These are phyloP conservation scores for Hystrix cristata DNA, from an alignment of 2,113 vertebrate genomes.

Conservation along the genomic window DNA sequence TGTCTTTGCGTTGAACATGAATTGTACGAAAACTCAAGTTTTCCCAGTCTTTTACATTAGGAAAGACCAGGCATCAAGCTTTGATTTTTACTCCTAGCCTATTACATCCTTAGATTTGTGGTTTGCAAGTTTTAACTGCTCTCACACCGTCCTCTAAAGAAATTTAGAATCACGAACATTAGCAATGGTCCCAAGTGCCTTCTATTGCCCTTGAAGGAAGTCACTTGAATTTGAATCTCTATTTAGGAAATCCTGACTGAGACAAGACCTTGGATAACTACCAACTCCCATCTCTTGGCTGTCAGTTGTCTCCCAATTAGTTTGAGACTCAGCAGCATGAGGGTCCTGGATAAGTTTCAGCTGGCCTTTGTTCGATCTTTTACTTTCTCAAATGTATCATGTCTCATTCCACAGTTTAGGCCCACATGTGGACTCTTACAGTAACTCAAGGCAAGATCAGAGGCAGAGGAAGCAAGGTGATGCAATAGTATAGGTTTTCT, in stretches of 20 bases:
- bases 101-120: neutral
- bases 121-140: neutral
- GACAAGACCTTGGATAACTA: slow-evolving; percentile 66
- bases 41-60: neutral
- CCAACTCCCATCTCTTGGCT: slow-evolving; percentile 71
- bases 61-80: neutral
- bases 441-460: slow-evolving; percentile 23
- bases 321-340: slow-evolving; percentile 74
- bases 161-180: slow-evolving; percentile 18
- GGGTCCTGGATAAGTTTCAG: slow-evolving; percentile 71
- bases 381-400: slow-evolving; percentile 48
- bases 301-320: slow-evolving; percentile 65
- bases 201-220: neutral
- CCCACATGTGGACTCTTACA: neutral
- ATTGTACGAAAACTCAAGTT: neutral
- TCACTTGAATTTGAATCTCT: slow-evolving; percentile 14
- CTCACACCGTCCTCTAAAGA: neutral
- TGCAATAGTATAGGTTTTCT: neutral
- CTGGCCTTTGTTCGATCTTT: slow-evolving; percentile 65
- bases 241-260: slow-evolving; percentile 60
- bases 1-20: slow-evolving; percentile 1
- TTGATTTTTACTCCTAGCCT: neutral
- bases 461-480: neutral
- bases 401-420: slow-evolving; percentile 29
- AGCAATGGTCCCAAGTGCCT: slow-evolving; percentile 22